Conservation (phyloP, 2,797 vertebrate species). For the Hafferia zeledoni region DNA sequence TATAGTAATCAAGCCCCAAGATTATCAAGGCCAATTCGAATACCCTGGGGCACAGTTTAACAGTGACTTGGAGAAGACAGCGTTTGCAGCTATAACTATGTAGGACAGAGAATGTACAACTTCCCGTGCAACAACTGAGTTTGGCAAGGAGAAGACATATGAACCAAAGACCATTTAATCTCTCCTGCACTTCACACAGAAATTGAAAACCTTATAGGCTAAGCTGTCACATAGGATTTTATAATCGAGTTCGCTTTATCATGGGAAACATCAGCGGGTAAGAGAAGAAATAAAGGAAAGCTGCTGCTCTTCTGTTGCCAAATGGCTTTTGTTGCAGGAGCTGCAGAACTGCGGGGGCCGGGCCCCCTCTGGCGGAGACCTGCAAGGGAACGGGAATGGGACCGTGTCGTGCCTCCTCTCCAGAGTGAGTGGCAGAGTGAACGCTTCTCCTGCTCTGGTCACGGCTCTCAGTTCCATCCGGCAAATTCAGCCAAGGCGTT, state of each 20-base stretch:
- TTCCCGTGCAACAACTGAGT: background rate
- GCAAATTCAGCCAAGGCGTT: background rate
- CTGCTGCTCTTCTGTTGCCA: background rate
- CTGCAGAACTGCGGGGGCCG: background rate
- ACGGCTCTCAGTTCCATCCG: accelerated
- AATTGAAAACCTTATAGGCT: background rate
- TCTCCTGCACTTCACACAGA: background rate
- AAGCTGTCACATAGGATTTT: background rate
- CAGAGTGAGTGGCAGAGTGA: accelerated
- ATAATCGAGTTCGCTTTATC: background rate
- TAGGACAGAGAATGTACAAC: background rate
- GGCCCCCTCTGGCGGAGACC: conserved; percentile 21
- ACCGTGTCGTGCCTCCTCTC: accelerated
- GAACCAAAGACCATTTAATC: background rate
- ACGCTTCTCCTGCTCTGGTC: background rate
- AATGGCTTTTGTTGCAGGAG: background rate
- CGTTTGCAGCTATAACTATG: background rate
- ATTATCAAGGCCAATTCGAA: background rate
- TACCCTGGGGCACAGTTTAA: background rate
- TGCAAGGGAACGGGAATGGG: accelerated
- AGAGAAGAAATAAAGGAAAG: background rate
- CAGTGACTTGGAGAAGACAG: background rate
- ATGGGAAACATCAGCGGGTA: background rate
- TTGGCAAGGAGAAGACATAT: background rate
- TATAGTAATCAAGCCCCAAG: background rate